Evolutionary conservation across 1,140 invertebrate genomes (phyloP), one percentile per base, ranked within the genome.

Genomic region (Phortica variegata): DNA sequence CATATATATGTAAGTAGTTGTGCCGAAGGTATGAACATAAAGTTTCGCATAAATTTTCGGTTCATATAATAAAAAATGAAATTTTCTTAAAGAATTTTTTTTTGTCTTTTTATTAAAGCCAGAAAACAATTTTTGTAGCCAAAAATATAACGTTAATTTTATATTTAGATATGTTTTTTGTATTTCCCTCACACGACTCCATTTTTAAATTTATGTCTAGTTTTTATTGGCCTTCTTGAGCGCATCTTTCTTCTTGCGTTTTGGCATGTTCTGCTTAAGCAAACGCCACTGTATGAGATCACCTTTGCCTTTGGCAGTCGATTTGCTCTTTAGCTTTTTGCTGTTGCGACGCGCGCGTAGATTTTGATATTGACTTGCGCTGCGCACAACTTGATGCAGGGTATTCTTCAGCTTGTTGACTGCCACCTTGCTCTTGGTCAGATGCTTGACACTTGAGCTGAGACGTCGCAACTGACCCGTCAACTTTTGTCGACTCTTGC

Each of bases 281-380:
- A 68, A 54, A 17, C 36, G 38, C 63, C 63, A 68, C 29, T 66
- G 68, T 19, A 68, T 68, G 45, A 69, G 13, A 46, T 47, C 9
- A 56, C 56, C 1, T 29, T 9, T 1, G 36, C 13, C 0, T 8
- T 10, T 13, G 19, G 7, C 1, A 49, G 45, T 26, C 23, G 42
- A 38, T 36, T 60, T 60, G n/a, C 6, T 8, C 15, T 48, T 58
- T 0, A 16, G 44, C 26, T 56, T 58, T 2, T 13, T 18, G 16
- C 55, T 62, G 33, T 60, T 60, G 16, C 57, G 53, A 8, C 41
- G 18, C 7, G 36, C 12, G 3, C 29, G 44, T 6, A 68, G 12
- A 12, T 37, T 46, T 15, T 56, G 49, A 31, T 68, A 63, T 21
- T 68, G 59, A 38, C 63, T 66, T 3, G 52, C 54, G 13, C 63